phyloP scores from a whole-genome alignment of 2,888 invertebrate species.

The Dynastes hyllus region DNA sequence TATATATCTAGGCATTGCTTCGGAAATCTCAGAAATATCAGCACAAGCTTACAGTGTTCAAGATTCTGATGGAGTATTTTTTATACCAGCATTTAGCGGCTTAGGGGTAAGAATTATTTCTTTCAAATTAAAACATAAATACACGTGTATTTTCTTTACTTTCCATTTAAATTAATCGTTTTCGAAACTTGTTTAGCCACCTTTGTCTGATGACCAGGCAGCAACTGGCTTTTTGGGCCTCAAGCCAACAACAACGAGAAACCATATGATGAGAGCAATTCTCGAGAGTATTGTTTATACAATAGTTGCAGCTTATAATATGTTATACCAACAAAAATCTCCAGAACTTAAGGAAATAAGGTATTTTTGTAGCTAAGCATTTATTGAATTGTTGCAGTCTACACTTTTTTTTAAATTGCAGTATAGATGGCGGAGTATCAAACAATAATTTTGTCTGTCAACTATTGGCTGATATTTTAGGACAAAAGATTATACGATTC shows the following conservation, averaged over 20 bases:
- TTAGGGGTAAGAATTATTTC: constrained; percentile 78
- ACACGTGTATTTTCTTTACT: no score
- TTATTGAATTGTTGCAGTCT: constrained; percentile 40
- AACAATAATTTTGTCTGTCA: constrained; percentile 94
- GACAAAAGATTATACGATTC: constrained; percentile 83
- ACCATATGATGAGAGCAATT: constrained; percentile 88
- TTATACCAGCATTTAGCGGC: constrained; percentile 93
- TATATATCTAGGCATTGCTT: constrained; percentile 32
- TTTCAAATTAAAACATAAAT: neutral
- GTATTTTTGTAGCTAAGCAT: constrained; percentile 50
- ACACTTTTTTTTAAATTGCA: constrained; percentile 68
- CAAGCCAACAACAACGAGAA: constrained; percentile 82
- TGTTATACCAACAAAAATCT: constrained; percentile 78
- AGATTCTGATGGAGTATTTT: constrained; percentile 86
- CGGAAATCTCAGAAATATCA: constrained; percentile 73
- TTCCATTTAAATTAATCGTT: no score
- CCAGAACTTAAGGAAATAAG: constrained; percentile 58
- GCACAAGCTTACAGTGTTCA: constrained; percentile 80
- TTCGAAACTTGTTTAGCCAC: constrained; percentile 77
- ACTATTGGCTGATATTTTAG: constrained; percentile 87
- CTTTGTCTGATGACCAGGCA: constrained; percentile 89
- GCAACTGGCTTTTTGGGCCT: constrained; percentile 88
- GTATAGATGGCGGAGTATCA: constrained; percentile 97
- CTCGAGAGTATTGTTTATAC: constrained; percentile 91
- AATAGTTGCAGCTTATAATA: constrained; percentile 83